Percentiles rank a stretch among this genome's conserved stretches.
These are phyloP conservation scores for Chelon auratus DNA, from an alignment of 2,797 vertebrate genomes.

Conservation along the genomic window DNA sequence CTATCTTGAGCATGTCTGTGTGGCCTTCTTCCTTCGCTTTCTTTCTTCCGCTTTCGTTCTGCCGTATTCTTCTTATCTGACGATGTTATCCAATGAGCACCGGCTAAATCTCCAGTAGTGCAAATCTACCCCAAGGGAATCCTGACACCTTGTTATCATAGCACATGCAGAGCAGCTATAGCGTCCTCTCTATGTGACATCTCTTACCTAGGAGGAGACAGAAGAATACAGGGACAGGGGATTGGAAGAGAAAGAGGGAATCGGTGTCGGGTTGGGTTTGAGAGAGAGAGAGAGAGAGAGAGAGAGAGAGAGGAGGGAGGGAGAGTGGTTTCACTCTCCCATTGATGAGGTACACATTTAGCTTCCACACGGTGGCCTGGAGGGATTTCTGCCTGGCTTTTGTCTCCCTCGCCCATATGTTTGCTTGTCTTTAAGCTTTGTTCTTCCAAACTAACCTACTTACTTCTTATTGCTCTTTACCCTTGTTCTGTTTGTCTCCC, in stretches of 20 bases:
- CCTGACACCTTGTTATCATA: slow-evolving; percentile 72
- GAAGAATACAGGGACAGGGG: slow-evolving; percentile 21
- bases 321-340: slow-evolving; percentile 39
- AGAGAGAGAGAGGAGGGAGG: not conserved
- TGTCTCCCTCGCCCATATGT: slow-evolving; percentile 32
- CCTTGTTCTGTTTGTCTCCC: not conserved
- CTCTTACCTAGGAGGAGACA: slow-evolving; percentile 41
- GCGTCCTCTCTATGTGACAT: slow-evolving; percentile 58
- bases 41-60: not conserved
- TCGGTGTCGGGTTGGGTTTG: slow-evolving; percentile 17
- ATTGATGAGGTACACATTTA: slow-evolving; percentile 58
- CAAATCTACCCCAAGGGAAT: slow-evolving; percentile 64
- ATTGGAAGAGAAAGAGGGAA: slow-evolving; percentile 20
- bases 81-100: slow-evolving; percentile 56
- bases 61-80: slow-evolving; percentile 56
- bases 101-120: slow-evolving; percentile 62
- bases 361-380: slow-evolving; percentile 53
- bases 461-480: slow-evolving; percentile 23
- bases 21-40: slow-evolving; percentile 28
- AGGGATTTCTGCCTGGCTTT: slow-evolving; percentile 52
- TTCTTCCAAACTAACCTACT: slow-evolving; percentile 23
- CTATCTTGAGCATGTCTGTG: slow-evolving; percentile 29
- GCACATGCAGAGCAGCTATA: slow-evolving; percentile 61
- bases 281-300: not conserved
- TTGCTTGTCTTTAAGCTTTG: slow-evolving; percentile 33